These are phyloP conservation scores for Macrotrachela quadricornifera DNA, from an alignment of 1,140 invertebrate species.

Conservation along the genomic window DNA sequence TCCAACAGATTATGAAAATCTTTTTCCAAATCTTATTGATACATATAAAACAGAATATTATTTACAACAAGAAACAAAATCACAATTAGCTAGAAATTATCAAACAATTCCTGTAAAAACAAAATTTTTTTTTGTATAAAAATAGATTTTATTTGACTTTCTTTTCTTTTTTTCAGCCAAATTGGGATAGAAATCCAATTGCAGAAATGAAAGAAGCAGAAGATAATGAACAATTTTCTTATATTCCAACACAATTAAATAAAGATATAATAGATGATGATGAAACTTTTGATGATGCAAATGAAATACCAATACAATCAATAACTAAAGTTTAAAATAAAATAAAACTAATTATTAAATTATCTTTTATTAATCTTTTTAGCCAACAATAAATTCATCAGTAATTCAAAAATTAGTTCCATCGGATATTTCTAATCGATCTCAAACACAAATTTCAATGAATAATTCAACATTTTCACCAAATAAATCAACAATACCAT, in stretches of 20 bases:
- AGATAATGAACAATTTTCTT: conserved; percentile 34
- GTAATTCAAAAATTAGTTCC: too few relatives aligned
- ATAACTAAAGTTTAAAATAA: too few relatives aligned
- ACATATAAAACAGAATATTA: conserved; percentile 52
- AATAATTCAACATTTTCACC: too few relatives aligned
- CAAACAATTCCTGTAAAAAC: background rate
- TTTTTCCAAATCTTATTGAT: conserved; percentile 66
- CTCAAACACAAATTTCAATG: too few relatives aligned
- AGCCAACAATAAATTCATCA: too few relatives aligned
- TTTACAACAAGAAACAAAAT: conserved; percentile 18
- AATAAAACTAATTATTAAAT: too few relatives aligned
- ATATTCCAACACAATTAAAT: conserved; percentile 12
- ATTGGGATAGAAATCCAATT: conserved; percentile 46
- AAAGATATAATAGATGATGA: background rate
- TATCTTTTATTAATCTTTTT: too few relatives aligned
- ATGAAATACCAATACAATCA: too few relatives aligned
- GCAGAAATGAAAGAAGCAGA: conserved; percentile 46
- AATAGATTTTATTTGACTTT: conserved; percentile 4
- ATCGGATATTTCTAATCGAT: too few relatives aligned
- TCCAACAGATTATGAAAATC: conserved; percentile 79
- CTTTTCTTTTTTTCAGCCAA: conserved; percentile 33
- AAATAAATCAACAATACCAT: too few relatives aligned
- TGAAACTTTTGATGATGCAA: too few relatives aligned
- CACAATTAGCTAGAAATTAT: background rate
- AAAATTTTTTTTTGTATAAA: background rate